Evolutionary conservation across 2,888 invertebrate genomes (phyloP).

Genomic region (Nemotelus pantherinus): DNA sequence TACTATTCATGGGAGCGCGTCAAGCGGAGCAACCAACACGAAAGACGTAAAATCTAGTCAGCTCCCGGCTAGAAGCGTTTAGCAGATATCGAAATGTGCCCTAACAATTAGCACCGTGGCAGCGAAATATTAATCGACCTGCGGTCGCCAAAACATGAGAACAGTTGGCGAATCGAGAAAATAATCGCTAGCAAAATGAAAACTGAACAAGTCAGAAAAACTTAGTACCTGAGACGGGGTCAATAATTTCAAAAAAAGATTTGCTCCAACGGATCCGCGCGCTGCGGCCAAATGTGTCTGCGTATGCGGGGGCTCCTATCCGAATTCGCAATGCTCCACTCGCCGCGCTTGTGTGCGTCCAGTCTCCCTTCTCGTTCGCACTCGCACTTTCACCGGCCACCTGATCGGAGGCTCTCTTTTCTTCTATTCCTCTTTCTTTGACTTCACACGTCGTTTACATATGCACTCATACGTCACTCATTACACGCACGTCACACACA

Average conservation of each 20-base stretch:
- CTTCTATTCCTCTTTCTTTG: slow-evolving; percentile 5
- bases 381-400: slow-evolving; percentile 32
- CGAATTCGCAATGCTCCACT: neutral
- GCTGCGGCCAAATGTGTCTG: slow-evolving; percentile 2
- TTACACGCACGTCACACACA: slow-evolving; percentile 42
- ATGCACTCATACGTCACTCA: slow-evolving; percentile 27
- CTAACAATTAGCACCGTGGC: slow-evolving; percentile 36
- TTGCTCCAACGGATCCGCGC: slow-evolving; percentile 49
- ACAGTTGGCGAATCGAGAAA: slow-evolving; percentile 8
- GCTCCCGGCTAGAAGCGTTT: too few species aligned
- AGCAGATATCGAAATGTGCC: neutral
- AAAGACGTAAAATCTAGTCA: too few species aligned
- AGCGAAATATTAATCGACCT: slow-evolving; percentile 20
- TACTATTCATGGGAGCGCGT: too few species aligned
- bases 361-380: slow-evolving; percentile 23
- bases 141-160: slow-evolving; percentile 15
- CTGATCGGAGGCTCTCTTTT: slow-evolving; percentile 32
- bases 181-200: slow-evolving; percentile 6
- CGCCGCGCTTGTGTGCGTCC: slow-evolving; percentile 26
- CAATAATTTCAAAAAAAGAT: slow-evolving; percentile 54
- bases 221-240: slow-evolving; percentile 53
- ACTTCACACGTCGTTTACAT: slow-evolving; percentile 33
- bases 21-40: too few species aligned
- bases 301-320: neutral
- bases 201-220: slow-evolving; percentile 49